These are phyloP conservation scores for Villa cingulata DNA, from an alignment of 2,888 invertebrate species.

Conservation along the genomic window DNA sequence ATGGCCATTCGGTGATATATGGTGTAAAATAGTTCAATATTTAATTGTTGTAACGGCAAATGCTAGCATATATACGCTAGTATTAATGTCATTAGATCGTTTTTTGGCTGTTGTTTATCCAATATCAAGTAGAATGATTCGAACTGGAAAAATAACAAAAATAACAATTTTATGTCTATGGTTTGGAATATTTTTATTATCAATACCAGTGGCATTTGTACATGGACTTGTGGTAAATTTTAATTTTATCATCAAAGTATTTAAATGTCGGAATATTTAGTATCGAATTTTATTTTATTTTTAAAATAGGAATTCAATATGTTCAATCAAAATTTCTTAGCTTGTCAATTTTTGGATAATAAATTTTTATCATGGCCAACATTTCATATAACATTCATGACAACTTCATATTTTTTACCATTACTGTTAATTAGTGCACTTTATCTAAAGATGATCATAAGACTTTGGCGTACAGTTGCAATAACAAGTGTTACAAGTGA, in stretches of 20 bases:
- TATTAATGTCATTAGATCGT: slow-evolving; percentile 82
- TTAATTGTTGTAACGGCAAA: slow-evolving; percentile 82
- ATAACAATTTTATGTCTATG: slow-evolving; percentile 63
- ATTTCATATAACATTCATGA: slow-evolving; percentile 63
- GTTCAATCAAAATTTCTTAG: background rate
- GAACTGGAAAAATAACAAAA: slow-evolving; percentile 67
- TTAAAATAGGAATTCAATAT: slow-evolving; percentile 25
- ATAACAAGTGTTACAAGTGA: slow-evolving; percentile 67
- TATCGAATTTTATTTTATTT: background rate
- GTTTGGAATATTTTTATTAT: slow-evolving; percentile 59
- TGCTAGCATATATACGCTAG: slow-evolving; percentile 83
- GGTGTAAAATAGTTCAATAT: slow-evolving; percentile 84
- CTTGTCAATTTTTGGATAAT: slow-evolving; percentile 45
- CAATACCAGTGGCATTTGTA: slow-evolving; percentile 56
- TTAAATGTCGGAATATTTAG: too few relatives aligned
- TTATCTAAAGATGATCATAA: slow-evolving; percentile 77
- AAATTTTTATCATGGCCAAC: slow-evolving; percentile 32
- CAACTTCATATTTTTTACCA: slow-evolving; percentile 76
- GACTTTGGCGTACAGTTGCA: slow-evolving; percentile 69
- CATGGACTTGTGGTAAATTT: slow-evolving; percentile 51
- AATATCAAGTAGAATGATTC: slow-evolving; percentile 66
- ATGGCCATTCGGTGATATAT: slow-evolving; percentile 81
- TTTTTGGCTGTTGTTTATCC: slow-evolving; percentile 90
- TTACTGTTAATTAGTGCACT: slow-evolving; percentile 71
- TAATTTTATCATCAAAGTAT: too few relatives aligned